A percentile compares a stretch with the other conserved stretches of the same genome.
phyloP scores from a whole-genome alignment of 2,888 invertebrate species.

The Heteromyza rotundicornis region DNA sequence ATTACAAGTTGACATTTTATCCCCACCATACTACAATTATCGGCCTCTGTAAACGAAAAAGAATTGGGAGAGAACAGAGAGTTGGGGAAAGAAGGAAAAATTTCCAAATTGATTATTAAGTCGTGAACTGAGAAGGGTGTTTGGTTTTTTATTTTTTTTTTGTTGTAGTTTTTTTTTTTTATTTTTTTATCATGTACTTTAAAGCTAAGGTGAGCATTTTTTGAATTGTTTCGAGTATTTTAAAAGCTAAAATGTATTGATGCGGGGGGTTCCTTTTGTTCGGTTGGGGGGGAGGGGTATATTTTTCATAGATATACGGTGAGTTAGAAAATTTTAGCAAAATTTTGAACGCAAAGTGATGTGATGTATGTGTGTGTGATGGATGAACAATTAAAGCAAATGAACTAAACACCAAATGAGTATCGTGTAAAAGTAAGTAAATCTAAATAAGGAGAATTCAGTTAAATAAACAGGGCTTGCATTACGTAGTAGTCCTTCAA shows the following conservation, averaged over 20 bases:
- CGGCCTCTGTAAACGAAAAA: conserved; percentile 78
- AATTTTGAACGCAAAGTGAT: conserved; percentile 4
- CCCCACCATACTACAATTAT: conserved; percentile 70
- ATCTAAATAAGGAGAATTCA: no score
- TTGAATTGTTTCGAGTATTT: conserved; percentile 7
- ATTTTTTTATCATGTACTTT: conserved; percentile 16
- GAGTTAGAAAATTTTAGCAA: neutral
- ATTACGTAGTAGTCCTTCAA: no score
- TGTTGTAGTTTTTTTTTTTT: no score
- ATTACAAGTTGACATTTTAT: conserved; percentile 46
- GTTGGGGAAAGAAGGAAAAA: conserved; percentile 43
- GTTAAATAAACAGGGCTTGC: no score
- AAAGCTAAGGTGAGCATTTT: conserved; percentile 31
- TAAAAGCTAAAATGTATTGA: conserved; percentile 11
- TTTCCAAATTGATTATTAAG: conserved; percentile 52
- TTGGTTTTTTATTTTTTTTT: conserved; percentile 24
- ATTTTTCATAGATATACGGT: no score
- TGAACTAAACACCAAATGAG: no score
- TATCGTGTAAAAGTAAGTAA: no score
- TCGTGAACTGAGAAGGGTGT: conserved; percentile 28
- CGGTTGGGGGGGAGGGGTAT: no score
- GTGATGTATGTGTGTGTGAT: neutral
- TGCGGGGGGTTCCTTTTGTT: conserved; percentile 3
- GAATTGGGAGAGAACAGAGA: conserved; percentile 61
- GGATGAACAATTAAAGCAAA: neutral